Conservation (phyloP, 1,140 invertebrate genomes). For the Habropoda laboriosa region DNA sequence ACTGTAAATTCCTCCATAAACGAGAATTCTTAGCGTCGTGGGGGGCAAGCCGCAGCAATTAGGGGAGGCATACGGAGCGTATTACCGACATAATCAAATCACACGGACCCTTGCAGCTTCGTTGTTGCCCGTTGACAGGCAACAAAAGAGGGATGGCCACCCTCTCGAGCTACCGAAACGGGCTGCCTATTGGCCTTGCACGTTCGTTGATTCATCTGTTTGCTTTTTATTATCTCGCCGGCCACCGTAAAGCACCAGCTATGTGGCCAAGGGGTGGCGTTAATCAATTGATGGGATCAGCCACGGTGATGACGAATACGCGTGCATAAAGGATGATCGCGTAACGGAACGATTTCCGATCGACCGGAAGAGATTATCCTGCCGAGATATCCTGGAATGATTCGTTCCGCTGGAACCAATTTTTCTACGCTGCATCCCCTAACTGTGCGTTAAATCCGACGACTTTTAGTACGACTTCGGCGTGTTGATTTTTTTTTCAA, state of each 20-base stretch:
- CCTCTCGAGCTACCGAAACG: constrained; percentile 2
- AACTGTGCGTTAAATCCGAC: too few relatives aligned
- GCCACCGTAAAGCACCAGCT: constrained; percentile 35
- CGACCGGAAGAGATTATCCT: constrained; percentile 13
- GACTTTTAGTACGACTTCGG: too few relatives aligned
- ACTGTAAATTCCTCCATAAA: not conserved
- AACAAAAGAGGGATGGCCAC: constrained; percentile 39
- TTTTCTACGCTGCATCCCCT: too few relatives aligned
- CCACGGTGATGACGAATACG: constrained; percentile 31
- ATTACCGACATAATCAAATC: constrained; percentile 70
- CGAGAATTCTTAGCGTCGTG: constrained; percentile 13
- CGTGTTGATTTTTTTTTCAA: too few relatives aligned
- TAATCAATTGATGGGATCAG: constrained; percentile 58
- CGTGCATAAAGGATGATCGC: not conserved
- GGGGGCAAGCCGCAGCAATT: constrained; percentile 57
- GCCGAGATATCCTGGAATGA: not conserved
- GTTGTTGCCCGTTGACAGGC: constrained; percentile 33
- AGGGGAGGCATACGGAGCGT: constrained; percentile 68
- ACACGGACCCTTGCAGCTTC: constrained; percentile 63
- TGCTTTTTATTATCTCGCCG: constrained; percentile 66
- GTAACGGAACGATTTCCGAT: constrained; percentile 21
- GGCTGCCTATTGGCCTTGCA: constrained; percentile 30
- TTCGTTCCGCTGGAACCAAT: not conserved
- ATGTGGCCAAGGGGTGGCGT: constrained; percentile 28
- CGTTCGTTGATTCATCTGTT: constrained; percentile 62